Evolutionary conservation across 2,797 vertebrate species (phyloP).

Genomic region (Trachurus trachurus): DNA sequence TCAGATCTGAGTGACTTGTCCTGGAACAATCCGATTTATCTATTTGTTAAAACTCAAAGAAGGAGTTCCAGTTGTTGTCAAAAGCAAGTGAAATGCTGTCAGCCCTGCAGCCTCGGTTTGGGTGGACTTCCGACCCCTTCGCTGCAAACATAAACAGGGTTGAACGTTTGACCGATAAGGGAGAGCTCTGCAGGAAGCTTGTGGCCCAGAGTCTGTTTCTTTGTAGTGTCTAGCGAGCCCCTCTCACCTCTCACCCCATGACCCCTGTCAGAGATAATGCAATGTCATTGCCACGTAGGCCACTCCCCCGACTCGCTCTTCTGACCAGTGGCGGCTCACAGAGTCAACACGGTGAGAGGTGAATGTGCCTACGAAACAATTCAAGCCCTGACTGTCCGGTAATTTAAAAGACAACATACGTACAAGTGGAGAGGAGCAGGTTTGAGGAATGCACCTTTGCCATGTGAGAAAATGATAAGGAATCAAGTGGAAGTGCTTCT

Average conservation of each 20-base stretch:
- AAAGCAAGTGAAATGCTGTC: constrained; percentile 55
- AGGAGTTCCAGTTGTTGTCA: constrained; percentile 66
- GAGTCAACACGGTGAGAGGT: constrained; percentile 1
- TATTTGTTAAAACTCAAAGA: constrained; percentile 56
- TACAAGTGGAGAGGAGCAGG: constrained; percentile 8
- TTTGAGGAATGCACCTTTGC: constrained; percentile 37
- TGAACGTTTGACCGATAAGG: constrained; percentile 81
- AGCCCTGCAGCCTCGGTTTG: constrained; percentile 50
- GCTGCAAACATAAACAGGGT: constrained; percentile 83
- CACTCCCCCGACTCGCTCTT: constrained; percentile 34
- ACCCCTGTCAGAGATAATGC: constrained; percentile 68
- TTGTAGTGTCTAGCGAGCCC: constrained; percentile 63
- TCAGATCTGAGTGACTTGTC: constrained; percentile 29
- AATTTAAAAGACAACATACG: background rate
- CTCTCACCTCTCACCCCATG: constrained; percentile 59
- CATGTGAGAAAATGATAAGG: constrained; percentile 46
- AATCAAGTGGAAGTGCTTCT: constrained; percentile 32
- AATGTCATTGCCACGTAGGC: constrained; percentile 57
- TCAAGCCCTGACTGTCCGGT: background rate
- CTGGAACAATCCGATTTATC: constrained; percentile 67
- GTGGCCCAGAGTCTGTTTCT: constrained; percentile 62
- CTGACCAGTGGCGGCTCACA: constrained; percentile 46
- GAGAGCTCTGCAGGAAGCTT: constrained; percentile 69
- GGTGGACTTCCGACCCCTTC: constrained; percentile 79
- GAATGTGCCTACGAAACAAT: background rate